Evolutionary conservation across 2,797 vertebrate species (phyloP), one percentile per base, ranked within the genome.

Genomic region (Labroides dimidiatus): DNA sequence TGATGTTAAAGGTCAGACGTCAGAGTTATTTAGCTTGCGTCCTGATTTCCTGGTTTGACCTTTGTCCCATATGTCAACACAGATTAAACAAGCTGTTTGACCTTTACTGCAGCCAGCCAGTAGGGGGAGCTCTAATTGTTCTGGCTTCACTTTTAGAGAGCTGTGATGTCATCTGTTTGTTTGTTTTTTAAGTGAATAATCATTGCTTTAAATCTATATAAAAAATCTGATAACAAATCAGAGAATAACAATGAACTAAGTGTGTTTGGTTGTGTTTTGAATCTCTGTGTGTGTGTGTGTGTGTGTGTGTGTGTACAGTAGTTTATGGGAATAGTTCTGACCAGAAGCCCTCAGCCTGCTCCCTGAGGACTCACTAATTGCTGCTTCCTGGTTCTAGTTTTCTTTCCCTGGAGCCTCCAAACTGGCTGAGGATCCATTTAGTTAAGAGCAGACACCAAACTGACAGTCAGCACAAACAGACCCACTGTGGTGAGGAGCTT

Each of bases 261-360:
- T 45, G 48, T 51, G 48, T 8, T 6, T 49, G 47, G 12, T 6
- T 49, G 2, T 24, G 7, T 15, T 21, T 49, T 63, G 30, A 55
- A 21, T 15, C 13, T 24, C 13, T 50, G 21, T 50, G 48, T 27
- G 21, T 16, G 23, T 30, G 14, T 51, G 15, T 67, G 62, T 72
- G n/a, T 61, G 49, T 57, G 56, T 63, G 39, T 45, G 44, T 75
- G 27, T 76, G 47, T 45, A 11, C 39, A 42, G 42, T 76, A 50
- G 47, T 77, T 81, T 65, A 76, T 89, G 87, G 86, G 87, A 87
- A 85, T 79, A 20, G 6, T 37, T 61, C 47, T 78, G 81, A 86
- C 80, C 80, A 85, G 59, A 75, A 74, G 79, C 71, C 78, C 79
- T 66, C 64, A 43, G 69, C 10, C 1, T 14, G n/a, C 1, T 81